Conservation (phyloP, 2,888 invertebrate genomes). For the Cephus rjabovi region DNA sequence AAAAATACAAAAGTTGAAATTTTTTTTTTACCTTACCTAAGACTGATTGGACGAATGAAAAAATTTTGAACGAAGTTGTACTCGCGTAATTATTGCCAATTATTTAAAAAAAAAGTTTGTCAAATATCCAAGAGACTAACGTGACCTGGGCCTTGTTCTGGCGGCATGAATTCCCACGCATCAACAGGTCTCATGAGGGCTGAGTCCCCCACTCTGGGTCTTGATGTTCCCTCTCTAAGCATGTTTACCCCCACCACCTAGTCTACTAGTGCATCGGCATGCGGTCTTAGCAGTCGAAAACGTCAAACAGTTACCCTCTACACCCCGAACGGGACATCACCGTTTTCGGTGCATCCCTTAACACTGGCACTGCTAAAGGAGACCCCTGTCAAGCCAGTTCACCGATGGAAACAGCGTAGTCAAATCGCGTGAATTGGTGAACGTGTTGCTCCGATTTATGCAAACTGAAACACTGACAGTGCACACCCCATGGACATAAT, state of each 20-base stretch:
- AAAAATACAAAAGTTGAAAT: not conserved
- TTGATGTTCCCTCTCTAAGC: conserved; percentile 28
- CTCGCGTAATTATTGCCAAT: not conserved
- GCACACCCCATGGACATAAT: not conserved
- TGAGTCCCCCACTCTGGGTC: conserved; percentile 42
- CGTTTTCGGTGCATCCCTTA: conserved; percentile 23
- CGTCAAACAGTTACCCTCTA: conserved; percentile 66
- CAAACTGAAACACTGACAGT: not conserved
- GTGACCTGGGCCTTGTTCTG: not conserved
- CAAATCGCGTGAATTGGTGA: not conserved
- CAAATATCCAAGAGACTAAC: not conserved
- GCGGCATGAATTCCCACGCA: conserved; percentile 64
- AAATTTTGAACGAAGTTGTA: not conserved
- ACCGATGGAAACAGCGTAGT: not conserved
- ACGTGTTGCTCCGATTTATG: not conserved
- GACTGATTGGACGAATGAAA: not conserved
- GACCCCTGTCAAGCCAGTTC: not conserved
- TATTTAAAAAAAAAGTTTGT: not conserved
- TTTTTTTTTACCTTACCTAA: not conserved
- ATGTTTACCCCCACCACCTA: conserved; percentile 18
- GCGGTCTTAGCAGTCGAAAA: conserved; percentile 63
- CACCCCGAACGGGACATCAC: conserved; percentile 46
- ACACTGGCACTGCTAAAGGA: not conserved
- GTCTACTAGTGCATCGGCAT: conserved; percentile 60
- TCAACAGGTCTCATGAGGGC: conserved; percentile 64